Evolutionary conservation across 2,888 invertebrate genomes (phyloP).

Genomic region (Hemistola chrysoprasaria): DNA sequence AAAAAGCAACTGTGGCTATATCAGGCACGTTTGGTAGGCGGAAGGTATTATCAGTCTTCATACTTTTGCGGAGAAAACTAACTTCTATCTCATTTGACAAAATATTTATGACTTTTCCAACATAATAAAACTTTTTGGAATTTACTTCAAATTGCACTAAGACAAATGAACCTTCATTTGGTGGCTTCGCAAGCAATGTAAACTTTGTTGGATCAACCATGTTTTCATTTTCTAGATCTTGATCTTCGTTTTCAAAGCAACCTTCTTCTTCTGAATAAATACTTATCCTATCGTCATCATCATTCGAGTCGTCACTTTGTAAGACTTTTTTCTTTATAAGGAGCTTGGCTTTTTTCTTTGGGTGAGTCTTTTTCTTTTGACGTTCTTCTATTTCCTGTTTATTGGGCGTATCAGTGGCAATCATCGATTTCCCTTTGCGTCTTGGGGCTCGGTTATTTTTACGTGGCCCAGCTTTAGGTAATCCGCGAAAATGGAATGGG

Average conservation of each 20-base stretch:
- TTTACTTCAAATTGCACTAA: constrained; percentile 5
- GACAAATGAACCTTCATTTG: constrained; percentile 9
- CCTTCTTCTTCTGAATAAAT: constrained; percentile 28
- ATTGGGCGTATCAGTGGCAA: constrained; percentile 38
- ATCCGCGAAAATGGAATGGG: constrained; percentile 29
- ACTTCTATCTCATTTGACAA: constrained; percentile 2
- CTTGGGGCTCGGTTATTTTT: constrained; percentile 28
- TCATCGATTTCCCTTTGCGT: constrained; percentile 34
- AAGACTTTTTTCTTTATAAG: constrained; percentile 23
- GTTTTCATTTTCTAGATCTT: constrained; percentile 13
- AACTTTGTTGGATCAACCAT: constrained; percentile 4
- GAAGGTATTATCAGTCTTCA: constrained; percentile 5
- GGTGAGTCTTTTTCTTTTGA: constrained; percentile 7
- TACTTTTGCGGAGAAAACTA: constrained; percentile 8
- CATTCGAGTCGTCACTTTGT: constrained; percentile 19
- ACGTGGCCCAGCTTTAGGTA: constrained; percentile 32
- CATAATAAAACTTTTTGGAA: constrained; percentile 9
- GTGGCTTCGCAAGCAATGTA: constrained; percentile 11
- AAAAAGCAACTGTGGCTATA: constrained; percentile 8
- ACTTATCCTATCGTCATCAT: constrained; percentile 28
- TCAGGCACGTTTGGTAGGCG: constrained; percentile 7
- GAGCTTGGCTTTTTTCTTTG: constrained; percentile 16
- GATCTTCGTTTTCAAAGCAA: constrained; percentile 19
- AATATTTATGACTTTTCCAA: constrained; percentile 10
- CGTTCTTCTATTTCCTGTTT: constrained; percentile 27